A percentile compares a stretch with the other conserved stretches of the same genome.
These are phyloP conservation scores for Amiota communis DNA, from an alignment of 2,888 invertebrate genomes.

Conservation along the genomic window DNA sequence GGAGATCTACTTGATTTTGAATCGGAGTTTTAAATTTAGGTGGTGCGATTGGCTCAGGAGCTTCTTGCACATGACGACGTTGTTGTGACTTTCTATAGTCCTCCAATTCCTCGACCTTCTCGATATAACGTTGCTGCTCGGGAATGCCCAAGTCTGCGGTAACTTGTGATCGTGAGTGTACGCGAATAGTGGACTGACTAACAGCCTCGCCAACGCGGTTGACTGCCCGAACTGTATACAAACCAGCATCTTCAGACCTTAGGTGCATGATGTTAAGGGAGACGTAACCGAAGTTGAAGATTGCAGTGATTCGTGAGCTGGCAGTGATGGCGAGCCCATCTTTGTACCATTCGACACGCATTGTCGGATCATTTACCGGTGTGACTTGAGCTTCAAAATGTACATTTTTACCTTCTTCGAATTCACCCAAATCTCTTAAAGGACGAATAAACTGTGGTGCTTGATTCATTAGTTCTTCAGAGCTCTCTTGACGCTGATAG, in stretches of 20 bases:
- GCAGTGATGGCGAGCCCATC: constrained; percentile 95
- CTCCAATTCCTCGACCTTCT: constrained; percentile 92
- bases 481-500: constrained; percentile 88
- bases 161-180: constrained; percentile 86
- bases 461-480: constrained; percentile 86
- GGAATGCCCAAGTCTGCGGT: constrained; percentile 91
- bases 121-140: constrained; percentile 92
- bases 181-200: constrained; percentile 84
- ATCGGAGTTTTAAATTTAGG: constrained; percentile 93
- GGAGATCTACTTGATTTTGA: constrained; percentile 87
- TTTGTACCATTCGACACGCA: constrained; percentile 97
- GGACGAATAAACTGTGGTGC: constrained; percentile 91
- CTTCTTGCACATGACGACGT: constrained; percentile 85
- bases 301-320: constrained; percentile 96
- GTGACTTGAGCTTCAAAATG: constrained; percentile 94
- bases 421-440: constrained; percentile 87
- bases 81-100: constrained; percentile 86
- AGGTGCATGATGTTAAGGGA: constrained; percentile 98
- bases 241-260: constrained; percentile 97
- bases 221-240: constrained; percentile 92
- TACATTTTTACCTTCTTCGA: constrained; percentile 92
- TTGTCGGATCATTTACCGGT: constrained; percentile 92
- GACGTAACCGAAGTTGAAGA: constrained; percentile 99
- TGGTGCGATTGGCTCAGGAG: constrained; percentile 84
- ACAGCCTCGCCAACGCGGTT: constrained; percentile 93